A percentile compares a stretch with the other conserved stretches of the same genome.
Conservation (phyloP, 2,888 invertebrate genomes). For the Papilio protenor region DNA sequence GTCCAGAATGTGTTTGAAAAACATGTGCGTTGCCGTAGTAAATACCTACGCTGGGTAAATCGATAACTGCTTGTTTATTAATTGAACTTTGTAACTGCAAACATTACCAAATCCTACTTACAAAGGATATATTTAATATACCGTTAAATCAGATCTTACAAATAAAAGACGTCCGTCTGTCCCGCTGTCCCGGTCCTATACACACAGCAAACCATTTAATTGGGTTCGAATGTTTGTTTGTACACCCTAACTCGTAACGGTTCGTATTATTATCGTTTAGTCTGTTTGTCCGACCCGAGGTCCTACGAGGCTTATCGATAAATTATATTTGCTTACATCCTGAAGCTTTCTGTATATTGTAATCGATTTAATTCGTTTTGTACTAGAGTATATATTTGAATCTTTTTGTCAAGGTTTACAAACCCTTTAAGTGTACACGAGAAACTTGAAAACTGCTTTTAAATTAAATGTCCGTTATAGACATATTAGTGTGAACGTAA, state of each 20-base stretch:
- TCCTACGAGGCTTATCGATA: constrained; percentile 52
- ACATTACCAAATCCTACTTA: neutral
- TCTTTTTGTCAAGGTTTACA: neutral
- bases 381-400: constrained; percentile 22
- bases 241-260: constrained; percentile 53
- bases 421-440: neutral
- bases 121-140: constrained; percentile 30
- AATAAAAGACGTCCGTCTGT: constrained; percentile 49
- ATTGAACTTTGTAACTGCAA: neutral
- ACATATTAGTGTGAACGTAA: no score
- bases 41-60: neutral
- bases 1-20: no score
- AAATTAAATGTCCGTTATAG: no score
- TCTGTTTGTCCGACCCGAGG: constrained; percentile 59
- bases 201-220: constrained; percentile 76
- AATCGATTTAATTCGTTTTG: constrained; percentile 47
- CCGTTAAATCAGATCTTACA: constrained; percentile 44
- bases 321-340: constrained; percentile 51
- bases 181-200: constrained; percentile 60
- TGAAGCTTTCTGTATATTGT: neutral
- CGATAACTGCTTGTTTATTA: neutral
- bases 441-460: neutral
- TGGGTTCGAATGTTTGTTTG: constrained; percentile 72
- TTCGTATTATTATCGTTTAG: constrained; percentile 60
- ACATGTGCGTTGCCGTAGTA: neutral